Conservation (phyloP, 1,140 invertebrate species). For the Pachyrhynchus sulphureomaculatus region DNA sequence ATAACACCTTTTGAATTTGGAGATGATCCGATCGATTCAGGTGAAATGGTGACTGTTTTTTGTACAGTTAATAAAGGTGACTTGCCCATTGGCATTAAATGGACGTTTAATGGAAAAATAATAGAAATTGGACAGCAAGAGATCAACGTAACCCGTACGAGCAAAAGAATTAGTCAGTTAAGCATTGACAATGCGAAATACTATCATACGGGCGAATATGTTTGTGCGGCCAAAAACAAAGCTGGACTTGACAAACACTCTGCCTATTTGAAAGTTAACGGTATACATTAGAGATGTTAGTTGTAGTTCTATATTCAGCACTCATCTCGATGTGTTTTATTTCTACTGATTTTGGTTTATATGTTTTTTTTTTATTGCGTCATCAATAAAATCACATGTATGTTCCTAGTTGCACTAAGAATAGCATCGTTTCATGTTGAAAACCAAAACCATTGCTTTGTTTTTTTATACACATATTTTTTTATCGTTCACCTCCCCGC, state of each 20-base stretch:
- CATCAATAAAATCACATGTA: constrained; percentile 4
- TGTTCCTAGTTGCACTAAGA: constrained; percentile 60
- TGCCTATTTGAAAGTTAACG: constrained; percentile 63
- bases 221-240: constrained; percentile 65
- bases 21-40: constrained; percentile 56
- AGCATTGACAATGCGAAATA: constrained; percentile 62
- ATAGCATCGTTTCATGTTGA: constrained; percentile 71
- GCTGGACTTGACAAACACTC: constrained; percentile 64
- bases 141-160: constrained; percentile 57
- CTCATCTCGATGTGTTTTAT: constrained; percentile 9
- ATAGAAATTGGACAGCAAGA: constrained; percentile 38
- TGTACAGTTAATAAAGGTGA: constrained; percentile 61
- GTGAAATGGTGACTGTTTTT: constrained; percentile 57
- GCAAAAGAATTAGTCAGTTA: constrained; percentile 64
- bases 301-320: constrained; percentile 11
- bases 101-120: constrained; percentile 46
- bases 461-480: too few species aligned
- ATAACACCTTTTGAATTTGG: constrained; percentile 57
- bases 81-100: constrained; percentile 56
- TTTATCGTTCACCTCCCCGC: too few species aligned
- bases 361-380: constrained; percentile 13
- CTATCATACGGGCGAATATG: constrained; percentile 66
- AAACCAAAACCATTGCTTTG: constrained; percentile 68
- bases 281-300: constrained; percentile 48
- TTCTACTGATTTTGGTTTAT: constrained; percentile 2